Conservation (phyloP, 2,888 invertebrate genomes). For the Melinopterus prodromus region DNA sequence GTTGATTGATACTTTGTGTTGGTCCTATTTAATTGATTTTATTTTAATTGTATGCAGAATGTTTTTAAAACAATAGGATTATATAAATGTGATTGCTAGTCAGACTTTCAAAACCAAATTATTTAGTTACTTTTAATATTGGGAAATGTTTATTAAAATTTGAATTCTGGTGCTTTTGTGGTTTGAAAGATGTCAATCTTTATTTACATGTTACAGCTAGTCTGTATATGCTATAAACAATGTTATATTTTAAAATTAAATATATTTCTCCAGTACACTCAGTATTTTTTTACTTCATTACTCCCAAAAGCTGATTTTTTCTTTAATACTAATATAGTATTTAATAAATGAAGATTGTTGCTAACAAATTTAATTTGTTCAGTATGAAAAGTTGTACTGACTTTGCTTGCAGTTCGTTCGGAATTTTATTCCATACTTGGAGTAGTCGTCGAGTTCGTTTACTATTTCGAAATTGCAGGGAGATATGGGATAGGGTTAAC, state of each 20-base stretch:
- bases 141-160: constrained; percentile 9
- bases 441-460: background rate
- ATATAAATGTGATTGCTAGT: background rate
- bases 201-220: background rate
- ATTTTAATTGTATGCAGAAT: background rate
- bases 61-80: background rate
- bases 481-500: too few species aligned
- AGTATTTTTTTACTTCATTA: background rate
- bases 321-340: too few species aligned
- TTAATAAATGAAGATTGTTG: too few species aligned
- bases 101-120: background rate
- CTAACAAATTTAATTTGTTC: too few species aligned
- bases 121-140: background rate
- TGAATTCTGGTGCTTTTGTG: background rate
- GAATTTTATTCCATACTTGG: background rate
- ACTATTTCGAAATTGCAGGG: too few species aligned
- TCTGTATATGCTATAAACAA: background rate
- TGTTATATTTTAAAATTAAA: background rate
- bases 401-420: background rate
- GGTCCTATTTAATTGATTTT: background rate
- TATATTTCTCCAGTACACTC: background rate
- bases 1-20: background rate
- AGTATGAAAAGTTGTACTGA: too few species aligned
- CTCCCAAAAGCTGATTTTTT: too few species aligned
- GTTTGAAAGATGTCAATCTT: background rate